A percentile compares a stretch with the other conserved stretches of the same genome.
These are phyloP conservation scores for Aphidius ervi DNA, from an alignment of 1,140 invertebrate species.

Conservation along the genomic window DNA sequence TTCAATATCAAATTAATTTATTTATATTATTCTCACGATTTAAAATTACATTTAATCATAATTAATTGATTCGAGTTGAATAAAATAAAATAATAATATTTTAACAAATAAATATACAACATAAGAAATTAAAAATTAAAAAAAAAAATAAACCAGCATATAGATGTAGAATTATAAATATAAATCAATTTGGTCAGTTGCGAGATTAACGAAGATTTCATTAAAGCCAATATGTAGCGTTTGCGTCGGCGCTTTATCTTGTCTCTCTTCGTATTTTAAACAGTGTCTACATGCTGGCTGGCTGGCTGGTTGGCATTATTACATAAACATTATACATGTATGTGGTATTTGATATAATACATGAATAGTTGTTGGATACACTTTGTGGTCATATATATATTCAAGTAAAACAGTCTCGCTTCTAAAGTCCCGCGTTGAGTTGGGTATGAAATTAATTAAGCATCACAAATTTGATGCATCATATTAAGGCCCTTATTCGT, in stretches of 20 bases:
- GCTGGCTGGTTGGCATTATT: neutral
- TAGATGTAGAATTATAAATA: slow-evolving; percentile 20
- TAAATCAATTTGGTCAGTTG: slow-evolving; percentile 28
- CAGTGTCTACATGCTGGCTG: no score
- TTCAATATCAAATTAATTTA: neutral
- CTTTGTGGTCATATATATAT: no score
- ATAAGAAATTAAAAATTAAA: slow-evolving; percentile 7
- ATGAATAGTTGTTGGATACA: slow-evolving; percentile 1
- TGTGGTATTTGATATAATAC: slow-evolving; percentile 1
- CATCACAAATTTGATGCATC: slow-evolving; percentile 45
- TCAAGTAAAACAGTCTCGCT: neutral
- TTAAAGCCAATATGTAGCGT: slow-evolving; percentile 38
- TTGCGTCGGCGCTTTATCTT: slow-evolving; percentile 30
- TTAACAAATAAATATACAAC: neutral
- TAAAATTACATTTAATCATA: slow-evolving; percentile 8
- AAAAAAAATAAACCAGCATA: slow-evolving; percentile 4
- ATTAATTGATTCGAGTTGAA: slow-evolving; percentile 3
- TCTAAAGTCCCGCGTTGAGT: neutral
- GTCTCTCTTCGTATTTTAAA: neutral
- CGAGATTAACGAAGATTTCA: slow-evolving; percentile 45
- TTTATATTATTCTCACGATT: neutral
- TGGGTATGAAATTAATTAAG: slow-evolving; percentile 41
- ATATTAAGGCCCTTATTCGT: slow-evolving; percentile 42
- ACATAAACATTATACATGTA: neutral
- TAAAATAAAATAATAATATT: neutral